These are phyloP conservation scores for Oithona nana DNA, from an alignment of 2,888 invertebrate species.

Conservation along the genomic window DNA sequence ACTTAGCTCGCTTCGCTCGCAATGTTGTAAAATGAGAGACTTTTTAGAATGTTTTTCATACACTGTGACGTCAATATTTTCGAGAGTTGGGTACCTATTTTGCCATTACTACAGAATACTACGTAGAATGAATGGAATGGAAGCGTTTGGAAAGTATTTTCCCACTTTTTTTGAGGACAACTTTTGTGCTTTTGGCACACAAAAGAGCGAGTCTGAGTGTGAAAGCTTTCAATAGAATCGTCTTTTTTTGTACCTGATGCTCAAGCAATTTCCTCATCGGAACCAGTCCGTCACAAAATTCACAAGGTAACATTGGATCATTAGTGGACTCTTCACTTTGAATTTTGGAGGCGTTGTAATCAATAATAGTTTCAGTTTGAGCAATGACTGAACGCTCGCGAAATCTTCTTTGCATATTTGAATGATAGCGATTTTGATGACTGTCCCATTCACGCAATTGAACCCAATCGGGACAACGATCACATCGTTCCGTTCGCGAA, in stretches of 20 bases:
- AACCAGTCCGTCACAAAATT: conserved; percentile 16
- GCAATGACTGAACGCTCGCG: not conserved
- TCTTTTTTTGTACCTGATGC: conserved; percentile 9
- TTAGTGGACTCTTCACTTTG: not conserved
- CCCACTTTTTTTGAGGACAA: too few relatives aligned
- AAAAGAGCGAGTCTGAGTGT: too few relatives aligned
- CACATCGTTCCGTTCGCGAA: conserved; percentile 45
- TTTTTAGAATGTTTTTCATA: too few relatives aligned
- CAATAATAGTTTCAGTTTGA: not conserved
- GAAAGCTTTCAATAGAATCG: too few relatives aligned
- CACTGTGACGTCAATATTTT: too few relatives aligned
- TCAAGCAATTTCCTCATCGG: conserved; percentile 13
- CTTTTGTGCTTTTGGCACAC: too few relatives aligned
- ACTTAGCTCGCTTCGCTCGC: too few relatives aligned
- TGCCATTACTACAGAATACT: too few relatives aligned
- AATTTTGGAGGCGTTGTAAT: not conserved
- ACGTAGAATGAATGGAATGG: too few relatives aligned
- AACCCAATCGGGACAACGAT: conserved; percentile 44
- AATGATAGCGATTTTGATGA: conserved; percentile 33
- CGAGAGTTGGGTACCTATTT: too few relatives aligned
- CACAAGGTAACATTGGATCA: conserved; percentile 11
- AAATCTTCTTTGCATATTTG: not conserved
- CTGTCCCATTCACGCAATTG: conserved; percentile 47
- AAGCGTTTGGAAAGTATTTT: too few relatives aligned
- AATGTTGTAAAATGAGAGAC: too few relatives aligned